Evolutionary conservation across 2,113 vertebrate genomes (phyloP).

Genomic region (Recurvirostra avosetta): DNA sequence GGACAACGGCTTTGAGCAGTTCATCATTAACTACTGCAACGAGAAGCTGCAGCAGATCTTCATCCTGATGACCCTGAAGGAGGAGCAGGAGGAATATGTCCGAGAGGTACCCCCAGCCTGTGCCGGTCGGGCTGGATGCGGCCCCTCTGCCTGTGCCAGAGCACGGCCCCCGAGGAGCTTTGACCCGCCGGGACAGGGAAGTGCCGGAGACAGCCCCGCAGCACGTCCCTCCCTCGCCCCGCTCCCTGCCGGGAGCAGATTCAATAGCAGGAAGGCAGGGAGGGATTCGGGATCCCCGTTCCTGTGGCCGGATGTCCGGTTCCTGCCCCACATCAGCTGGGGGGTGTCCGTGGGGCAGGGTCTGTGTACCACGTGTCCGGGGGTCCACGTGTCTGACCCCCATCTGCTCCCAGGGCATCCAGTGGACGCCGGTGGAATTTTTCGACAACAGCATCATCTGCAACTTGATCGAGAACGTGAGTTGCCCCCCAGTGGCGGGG

Average conservation of each 20-base stretch:
- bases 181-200: neutral
- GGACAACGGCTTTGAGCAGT: constrained; percentile 82
- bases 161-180: accelerated
- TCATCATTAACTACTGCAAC: constrained; percentile 85
- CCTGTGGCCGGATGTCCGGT: neutral
- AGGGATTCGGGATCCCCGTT: neutral
- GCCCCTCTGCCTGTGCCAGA: neutral
- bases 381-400: neutral
- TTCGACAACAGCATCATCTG: constrained; percentile 82
- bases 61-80: constrained; percentile 79
- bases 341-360: neutral
- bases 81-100: constrained; percentile 80
- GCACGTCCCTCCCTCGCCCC: neutral
- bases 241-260: neutral
- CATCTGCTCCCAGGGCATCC: constrained; percentile 69
- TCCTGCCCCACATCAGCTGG: neutral
- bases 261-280: constrained; percentile 56
- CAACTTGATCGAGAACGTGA: constrained; percentile 78
- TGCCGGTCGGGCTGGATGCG: accelerated
- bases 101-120: constrained; percentile 69
- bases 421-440: constrained; percentile 74
- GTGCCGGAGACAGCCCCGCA: accelerated
- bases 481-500: neutral
- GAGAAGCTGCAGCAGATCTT: constrained; percentile 85
- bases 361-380: accelerated